These are phyloP conservation scores for Chelidonichthys spinosus DNA, from an alignment of 2,797 vertebrate genomes.

Conservation along the genomic window DNA sequence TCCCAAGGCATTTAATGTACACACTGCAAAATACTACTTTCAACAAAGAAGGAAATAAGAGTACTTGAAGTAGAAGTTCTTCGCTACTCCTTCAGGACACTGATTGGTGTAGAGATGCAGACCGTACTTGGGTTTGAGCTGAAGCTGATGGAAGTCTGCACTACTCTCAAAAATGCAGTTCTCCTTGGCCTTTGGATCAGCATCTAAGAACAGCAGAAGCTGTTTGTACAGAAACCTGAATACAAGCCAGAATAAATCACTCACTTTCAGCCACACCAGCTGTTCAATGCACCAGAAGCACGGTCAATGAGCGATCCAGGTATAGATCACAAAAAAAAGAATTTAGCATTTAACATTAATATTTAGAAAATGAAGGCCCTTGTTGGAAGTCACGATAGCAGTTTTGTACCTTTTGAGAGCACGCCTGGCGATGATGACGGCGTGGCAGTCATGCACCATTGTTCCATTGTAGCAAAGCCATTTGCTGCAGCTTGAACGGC, in stretches of 20 bases:
- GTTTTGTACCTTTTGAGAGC: conserved; percentile 81
- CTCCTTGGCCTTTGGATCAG: conserved; percentile 71
- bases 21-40: not conserved
- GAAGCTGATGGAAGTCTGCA: conserved; percentile 71
- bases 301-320: conserved; percentile 1
- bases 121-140: conserved; percentile 80
- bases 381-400: not conserved
- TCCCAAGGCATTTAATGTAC: not conserved
- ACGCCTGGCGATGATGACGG: conserved; percentile 80
- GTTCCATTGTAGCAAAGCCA: conserved; percentile 81
- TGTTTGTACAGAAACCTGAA: conserved; percentile 87
- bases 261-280: conserved; percentile 8
- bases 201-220: conserved; percentile 82
- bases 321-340: too few species aligned
- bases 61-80: conserved; percentile 67
- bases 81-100: conserved; percentile 75
- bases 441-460: conserved; percentile 84
- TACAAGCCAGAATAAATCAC: conserved; percentile 37
- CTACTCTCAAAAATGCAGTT: conserved; percentile 78
- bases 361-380: not conserved
- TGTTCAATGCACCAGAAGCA: conserved; percentile 20
- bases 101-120: conserved; percentile 85
- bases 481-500: conserved; percentile 70
- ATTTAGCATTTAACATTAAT: not conserved
- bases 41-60: conserved; percentile 14